These are phyloP conservation scores for Amblyopsis rosae DNA, from an alignment of 2,113 vertebrate genomes.

Conservation along the genomic window DNA sequence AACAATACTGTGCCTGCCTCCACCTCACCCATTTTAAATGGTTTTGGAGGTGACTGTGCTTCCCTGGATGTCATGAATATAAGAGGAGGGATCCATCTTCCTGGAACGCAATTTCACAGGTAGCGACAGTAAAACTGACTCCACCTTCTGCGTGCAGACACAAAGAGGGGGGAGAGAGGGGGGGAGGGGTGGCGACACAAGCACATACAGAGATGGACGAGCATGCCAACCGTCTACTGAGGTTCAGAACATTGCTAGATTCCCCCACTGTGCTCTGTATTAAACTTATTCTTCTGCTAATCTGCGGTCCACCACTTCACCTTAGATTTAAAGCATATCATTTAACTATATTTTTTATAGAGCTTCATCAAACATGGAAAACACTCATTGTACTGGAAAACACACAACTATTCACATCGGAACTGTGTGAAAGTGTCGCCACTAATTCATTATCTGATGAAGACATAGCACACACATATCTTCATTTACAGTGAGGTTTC, in stretches of 20 bases:
- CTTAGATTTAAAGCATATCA: no score
- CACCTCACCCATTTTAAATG: slow-evolving; percentile 75
- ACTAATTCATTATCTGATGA: slow-evolving; percentile 69
- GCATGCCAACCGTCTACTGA: slow-evolving; percentile 65
- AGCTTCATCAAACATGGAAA: neutral
- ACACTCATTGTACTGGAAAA: slow-evolving; percentile 10
- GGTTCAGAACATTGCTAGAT: slow-evolving; percentile 56
- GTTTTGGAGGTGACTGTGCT: slow-evolving; percentile 78
- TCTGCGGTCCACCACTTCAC: no score
- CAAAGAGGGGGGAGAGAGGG: slow-evolving; percentile 51
- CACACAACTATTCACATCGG: slow-evolving; percentile 45
- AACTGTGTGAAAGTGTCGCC: slow-evolving; percentile 41
- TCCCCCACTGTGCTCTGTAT: slow-evolving; percentile 63
- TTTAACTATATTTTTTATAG: slow-evolving; percentile 6
- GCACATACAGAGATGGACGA: slow-evolving; percentile 47
- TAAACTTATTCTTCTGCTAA: slow-evolving; percentile 45
- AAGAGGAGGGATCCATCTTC: slow-evolving; percentile 80
- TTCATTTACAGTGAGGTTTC: slow-evolving; percentile 59
- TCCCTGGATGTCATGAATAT: slow-evolving; percentile 79
- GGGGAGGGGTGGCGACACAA: slow-evolving; percentile 51
- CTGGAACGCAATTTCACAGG: slow-evolving; percentile 81
- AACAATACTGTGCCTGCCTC: slow-evolving; percentile 52
- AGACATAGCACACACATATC: slow-evolving; percentile 48
- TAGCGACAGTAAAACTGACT: slow-evolving; percentile 78
- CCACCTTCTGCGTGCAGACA: slow-evolving; percentile 58